Conservation (phyloP, 2,888 invertebrate genomes). For the Phyllotreta cruciferae region DNA sequence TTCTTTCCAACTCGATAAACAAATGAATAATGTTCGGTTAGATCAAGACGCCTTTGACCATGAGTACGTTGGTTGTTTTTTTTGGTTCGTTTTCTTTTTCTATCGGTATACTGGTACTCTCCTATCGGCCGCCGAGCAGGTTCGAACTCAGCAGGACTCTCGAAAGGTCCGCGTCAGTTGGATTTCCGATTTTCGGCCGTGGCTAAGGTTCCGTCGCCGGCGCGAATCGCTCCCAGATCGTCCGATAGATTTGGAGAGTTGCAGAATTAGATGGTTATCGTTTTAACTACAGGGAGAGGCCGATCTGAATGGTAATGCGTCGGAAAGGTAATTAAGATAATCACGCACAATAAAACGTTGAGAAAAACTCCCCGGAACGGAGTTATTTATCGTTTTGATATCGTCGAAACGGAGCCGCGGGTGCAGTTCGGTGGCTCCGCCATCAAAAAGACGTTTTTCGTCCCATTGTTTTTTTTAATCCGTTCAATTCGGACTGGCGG, state of each 20-base stretch:
- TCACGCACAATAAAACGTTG: slow-evolving; percentile 56
- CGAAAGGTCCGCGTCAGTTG: slow-evolving; percentile 38
- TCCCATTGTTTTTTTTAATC: slow-evolving; percentile 38
- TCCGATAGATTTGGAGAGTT: background rate
- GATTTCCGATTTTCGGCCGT: slow-evolving; percentile 29
- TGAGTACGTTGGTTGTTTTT: slow-evolving; percentile 18
- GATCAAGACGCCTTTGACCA: slow-evolving; percentile 29
- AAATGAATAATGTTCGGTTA: slow-evolving; percentile 30
- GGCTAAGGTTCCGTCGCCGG: slow-evolving; percentile 9
- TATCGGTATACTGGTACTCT: slow-evolving; percentile 1
- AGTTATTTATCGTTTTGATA: slow-evolving; percentile 56
- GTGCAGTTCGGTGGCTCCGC: slow-evolving; percentile 48
- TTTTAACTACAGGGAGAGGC: slow-evolving; percentile 44
- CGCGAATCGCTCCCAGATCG: too few species aligned
- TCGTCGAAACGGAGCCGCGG: slow-evolving; percentile 54
- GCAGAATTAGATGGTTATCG: slow-evolving; percentile 38
- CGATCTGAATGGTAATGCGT: slow-evolving; percentile 55
- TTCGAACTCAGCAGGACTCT: slow-evolving; percentile 39
- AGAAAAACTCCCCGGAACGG: slow-evolving; percentile 45
- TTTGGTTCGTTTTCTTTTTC: background rate
- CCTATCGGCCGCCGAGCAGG: slow-evolving; percentile 37
- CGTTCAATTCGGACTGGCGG: slow-evolving; percentile 39
- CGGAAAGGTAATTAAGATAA: slow-evolving; percentile 58
- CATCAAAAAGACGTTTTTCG: slow-evolving; percentile 28
- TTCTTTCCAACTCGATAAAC: slow-evolving; percentile 26